Percentiles rank a stretch among this genome's conserved stretches.
phyloP scores from a whole-genome alignment of 2,888 invertebrate species.

The Caradrina kadenii region DNA sequence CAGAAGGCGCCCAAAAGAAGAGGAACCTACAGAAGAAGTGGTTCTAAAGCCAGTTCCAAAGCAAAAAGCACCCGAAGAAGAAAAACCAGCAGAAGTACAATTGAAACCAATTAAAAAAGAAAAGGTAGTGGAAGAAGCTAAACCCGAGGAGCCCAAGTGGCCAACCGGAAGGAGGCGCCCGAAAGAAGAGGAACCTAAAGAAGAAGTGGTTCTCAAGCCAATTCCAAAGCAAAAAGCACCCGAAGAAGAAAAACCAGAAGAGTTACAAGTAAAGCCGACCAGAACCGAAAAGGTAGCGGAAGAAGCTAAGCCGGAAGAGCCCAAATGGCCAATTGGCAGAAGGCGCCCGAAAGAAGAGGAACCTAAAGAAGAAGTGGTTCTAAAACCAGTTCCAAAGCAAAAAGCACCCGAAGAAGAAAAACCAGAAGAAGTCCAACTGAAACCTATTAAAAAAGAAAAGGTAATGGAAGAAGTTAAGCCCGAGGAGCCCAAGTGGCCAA shows the following conservation, averaged over 20 bases:
- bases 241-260: conserved; percentile 9
- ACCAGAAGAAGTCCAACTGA: conserved; percentile 13
- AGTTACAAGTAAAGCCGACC: neutral
- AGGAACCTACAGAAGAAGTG: neutral
- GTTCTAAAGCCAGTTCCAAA: neutral
- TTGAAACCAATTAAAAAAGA: conserved; percentile 13
- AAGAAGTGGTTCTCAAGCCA: neutral
- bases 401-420: neutral
- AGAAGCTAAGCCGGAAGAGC: conserved; percentile 24
- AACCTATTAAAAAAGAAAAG: conserved; percentile 11
- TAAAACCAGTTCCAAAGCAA: conserved; percentile 4
- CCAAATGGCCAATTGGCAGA: conserved; percentile 9
- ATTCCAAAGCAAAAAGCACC: neutral
- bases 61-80: neutral
- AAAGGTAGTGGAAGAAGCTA: conserved; percentile 26
- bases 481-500: conserved; percentile 12
- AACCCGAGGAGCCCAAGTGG: neutral
- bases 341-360: conserved; percentile 13
- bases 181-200: neutral
- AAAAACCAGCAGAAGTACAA: conserved; percentile 7
- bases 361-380: conserved; percentile 9
- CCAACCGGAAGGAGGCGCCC: neutral
- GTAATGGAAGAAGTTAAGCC: conserved; percentile 25
- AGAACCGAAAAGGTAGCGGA: conserved; percentile 13
- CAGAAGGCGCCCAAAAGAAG: neutral